Conservation (phyloP, 2,888 invertebrate species). For the Bedellia somnulentella region DNA sequence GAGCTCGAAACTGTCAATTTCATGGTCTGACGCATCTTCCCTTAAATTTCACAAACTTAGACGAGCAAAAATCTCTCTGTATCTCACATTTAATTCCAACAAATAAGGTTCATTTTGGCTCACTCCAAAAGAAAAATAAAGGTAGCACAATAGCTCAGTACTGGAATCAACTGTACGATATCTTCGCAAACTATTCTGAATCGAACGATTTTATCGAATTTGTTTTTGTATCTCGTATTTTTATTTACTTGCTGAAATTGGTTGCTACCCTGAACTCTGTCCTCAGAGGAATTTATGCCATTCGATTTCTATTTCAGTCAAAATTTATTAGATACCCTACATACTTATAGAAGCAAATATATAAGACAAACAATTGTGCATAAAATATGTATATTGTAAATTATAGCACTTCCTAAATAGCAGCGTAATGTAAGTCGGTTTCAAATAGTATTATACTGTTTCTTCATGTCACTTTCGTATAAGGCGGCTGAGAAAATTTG, state of each 20-base stretch:
- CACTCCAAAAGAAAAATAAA: background rate
- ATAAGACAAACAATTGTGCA: no score
- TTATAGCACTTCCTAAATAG: no score
- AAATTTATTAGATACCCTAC: no score
- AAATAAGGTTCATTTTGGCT: background rate
- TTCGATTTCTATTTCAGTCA: no score
- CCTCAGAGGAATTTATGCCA: no score
- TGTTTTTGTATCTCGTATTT: conserved; percentile 21
- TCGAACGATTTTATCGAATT: conserved; percentile 43
- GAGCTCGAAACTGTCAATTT: conserved; percentile 43
- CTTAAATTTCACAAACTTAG: conserved; percentile 21
- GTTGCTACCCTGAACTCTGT: conserved; percentile 2
- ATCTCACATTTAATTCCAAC: background rate
- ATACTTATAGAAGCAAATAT: no score
- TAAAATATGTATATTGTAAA: no score
- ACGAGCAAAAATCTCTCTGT: background rate
- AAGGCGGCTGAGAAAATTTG: no score
- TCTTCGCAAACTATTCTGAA: conserved; percentile 49
- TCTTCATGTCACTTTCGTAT: no score
- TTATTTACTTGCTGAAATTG: conserved; percentile 22
- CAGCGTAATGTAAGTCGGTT: no score
- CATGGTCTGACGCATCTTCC: conserved; percentile 49
- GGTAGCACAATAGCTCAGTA: background rate
- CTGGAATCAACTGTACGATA: conserved; percentile 36
- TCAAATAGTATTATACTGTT: no score